Percentiles rank a stretch among this genome's conserved stretches.
These are phyloP conservation scores for Tapirus indicus DNA, from an alignment of 2,797 vertebrate species.

Conservation along the genomic window DNA sequence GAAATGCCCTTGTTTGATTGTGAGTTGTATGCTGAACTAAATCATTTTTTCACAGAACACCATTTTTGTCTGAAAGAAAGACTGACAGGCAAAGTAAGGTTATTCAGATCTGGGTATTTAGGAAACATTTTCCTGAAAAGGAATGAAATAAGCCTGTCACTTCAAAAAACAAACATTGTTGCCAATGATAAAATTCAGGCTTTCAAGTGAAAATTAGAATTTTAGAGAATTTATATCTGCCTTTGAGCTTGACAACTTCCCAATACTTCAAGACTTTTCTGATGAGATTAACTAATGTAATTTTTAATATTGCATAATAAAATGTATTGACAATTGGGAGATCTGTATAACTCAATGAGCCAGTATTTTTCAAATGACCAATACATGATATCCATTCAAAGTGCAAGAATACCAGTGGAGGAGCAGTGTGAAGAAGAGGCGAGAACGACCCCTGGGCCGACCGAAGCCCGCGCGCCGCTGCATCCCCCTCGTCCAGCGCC, in stretches of 20 bases:
- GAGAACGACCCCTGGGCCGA: conserved; percentile 76
- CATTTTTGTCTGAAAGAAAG: conserved; percentile 41
- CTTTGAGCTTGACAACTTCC: background rate
- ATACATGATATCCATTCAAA: background rate
- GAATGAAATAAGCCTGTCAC: background rate
- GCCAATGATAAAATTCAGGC: conserved; percentile 34
- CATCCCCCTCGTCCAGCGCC: conserved; percentile 81
- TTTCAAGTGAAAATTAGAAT: conserved; percentile 35
- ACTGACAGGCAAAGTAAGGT: conserved; percentile 21
- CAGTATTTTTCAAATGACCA: conserved; percentile 50
- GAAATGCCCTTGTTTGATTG: background rate
- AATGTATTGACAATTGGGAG: background rate
- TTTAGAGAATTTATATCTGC: background rate
- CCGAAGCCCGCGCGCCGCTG: conserved; percentile 75
- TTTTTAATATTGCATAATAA: background rate
- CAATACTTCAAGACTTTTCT: conserved; percentile 24
- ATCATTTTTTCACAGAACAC: background rate
- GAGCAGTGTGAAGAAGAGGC: conserved; percentile 87
- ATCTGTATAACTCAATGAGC: background rate
- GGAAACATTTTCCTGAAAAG: conserved; percentile 37
- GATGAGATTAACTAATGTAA: conserved; percentile 37
- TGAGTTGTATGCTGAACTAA: background rate
- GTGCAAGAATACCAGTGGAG: background rate
- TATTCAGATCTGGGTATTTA: conserved; percentile 5
- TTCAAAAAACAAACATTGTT: conserved; percentile 36